Conservation (phyloP, 2,797 vertebrate species). For the Brachyalestes nurse region DNA sequence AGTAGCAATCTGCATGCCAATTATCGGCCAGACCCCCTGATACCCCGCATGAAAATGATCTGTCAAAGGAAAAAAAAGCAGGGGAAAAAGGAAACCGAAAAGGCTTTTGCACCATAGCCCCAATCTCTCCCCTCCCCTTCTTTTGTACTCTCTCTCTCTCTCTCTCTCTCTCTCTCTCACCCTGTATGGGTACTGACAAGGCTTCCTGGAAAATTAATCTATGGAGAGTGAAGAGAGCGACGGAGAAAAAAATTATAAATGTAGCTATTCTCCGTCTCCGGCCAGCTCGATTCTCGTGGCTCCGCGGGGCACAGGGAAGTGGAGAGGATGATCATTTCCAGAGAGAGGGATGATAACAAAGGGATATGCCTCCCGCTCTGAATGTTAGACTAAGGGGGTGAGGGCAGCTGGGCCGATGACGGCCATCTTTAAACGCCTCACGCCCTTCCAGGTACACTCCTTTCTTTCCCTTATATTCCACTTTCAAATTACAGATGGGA, state of each 20-base stretch:
- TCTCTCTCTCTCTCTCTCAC: conserved; percentile 27
- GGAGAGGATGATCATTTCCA: conserved; percentile 85
- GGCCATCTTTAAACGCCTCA: conserved; percentile 63
- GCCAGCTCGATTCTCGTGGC: conserved; percentile 75
- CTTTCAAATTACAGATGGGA: conserved; percentile 79
- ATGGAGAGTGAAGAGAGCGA: conserved; percentile 74
- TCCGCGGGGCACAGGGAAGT: conserved; percentile 81
- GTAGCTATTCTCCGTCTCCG: conserved; percentile 82
- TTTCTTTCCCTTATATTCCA: conserved; percentile 66
- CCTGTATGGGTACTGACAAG: conserved; percentile 80
- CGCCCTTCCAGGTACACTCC: conserved; percentile 71
- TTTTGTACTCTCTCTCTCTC: conserved; percentile 51
- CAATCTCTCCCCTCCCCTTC: conserved; percentile 70
- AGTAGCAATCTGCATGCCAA: conserved; percentile 99
- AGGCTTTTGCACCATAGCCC: conserved; percentile 77
- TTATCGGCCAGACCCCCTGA: conserved; percentile 98
- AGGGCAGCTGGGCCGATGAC: conserved; percentile 71
- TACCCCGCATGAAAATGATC: conserved; percentile 97
- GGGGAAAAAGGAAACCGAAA: conserved; percentile 65
- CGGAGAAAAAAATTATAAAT: conserved; percentile 79
- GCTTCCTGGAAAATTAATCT: conserved; percentile 87
- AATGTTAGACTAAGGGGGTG: conserved; percentile 83
- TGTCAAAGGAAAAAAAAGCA: conserved; percentile 81
- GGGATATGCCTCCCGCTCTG: conserved; percentile 75
- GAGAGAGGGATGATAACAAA: conserved; percentile 76